Base-by-base conservation (phyloP, 1,140 invertebrate genomes). In the Cepaea nemoralis region DNA sequence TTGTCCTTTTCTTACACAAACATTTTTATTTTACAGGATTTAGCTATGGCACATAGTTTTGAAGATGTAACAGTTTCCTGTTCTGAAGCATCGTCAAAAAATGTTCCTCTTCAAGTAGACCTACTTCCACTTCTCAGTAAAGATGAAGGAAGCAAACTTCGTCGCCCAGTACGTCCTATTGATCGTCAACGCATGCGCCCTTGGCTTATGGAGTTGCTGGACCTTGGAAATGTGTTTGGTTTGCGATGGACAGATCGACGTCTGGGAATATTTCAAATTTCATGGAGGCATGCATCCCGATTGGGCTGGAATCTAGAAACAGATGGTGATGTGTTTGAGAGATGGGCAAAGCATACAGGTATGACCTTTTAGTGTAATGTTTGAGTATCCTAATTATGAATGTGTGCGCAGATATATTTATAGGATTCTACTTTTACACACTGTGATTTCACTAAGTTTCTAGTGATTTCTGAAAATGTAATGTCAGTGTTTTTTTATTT, bases 281-380 rank as follows among this genome's bases (percentile, higher is more conserved):
- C 86, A 16, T 91, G 90, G 90, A 85, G 85, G 67, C 90, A 91
- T 82, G 87, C 84, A 5, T 87, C 89, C 14, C 80, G 86, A 3
- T 82, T 86, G 63, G 86, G 85, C 1, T 91, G 86, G 86, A 87
- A 85, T 70, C 80, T 84, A 19, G 80, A 81, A 19, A 85, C 80
- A 45, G 88, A 91, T 82, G 87, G 85, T 24, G 83, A 85, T 80
- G 83, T 91, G n/a, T 91, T 90, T 81, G 83, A 88, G 45, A 81
- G 77, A 81, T 91, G 88, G 86, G 88, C 88, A n/a, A 82, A 82
- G 35, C 88, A 90, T 79, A 87, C 89, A 82, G 88, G 90, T 90
- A 59, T 14, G 45, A 24, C 1, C 22, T 37, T 50, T 31, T 50
- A 5, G n/a, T 8, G 2, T 35, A 12, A 5, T 50, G 2, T 37